Percentiles rank a stretch among this genome's conserved stretches.
Evolutionary conservation across 2,113 vertebrate species (phyloP).

Genomic region (Albula goreensis): DNA sequence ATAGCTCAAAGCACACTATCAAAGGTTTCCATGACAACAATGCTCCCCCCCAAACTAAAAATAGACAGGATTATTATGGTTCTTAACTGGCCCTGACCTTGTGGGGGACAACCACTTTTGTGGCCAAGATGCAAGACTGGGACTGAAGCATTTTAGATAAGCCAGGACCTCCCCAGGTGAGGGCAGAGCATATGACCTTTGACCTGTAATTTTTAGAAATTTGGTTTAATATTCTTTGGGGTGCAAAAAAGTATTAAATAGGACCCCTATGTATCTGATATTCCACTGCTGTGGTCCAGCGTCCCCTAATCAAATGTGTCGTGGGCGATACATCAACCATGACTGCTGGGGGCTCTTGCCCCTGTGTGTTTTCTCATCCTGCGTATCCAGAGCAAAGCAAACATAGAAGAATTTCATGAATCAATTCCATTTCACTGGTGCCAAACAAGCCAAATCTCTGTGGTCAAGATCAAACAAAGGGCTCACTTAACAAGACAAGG

Average conservation of each 20-base stretch:
- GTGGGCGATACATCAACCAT: not conserved
- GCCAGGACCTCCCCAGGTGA: not conserved
- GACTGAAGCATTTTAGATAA: not conserved
- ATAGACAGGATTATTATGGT: not conserved
- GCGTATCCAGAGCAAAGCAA: slow-evolving; percentile 47
- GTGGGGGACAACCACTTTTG: not conserved
- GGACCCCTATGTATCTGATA: not conserved
- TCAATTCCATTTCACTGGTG: slow-evolving; percentile 41
- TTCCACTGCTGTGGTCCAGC: slow-evolving; percentile 27
- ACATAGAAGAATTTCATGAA: slow-evolving; percentile 48
- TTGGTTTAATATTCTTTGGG: not conserved
- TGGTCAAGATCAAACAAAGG: slow-evolving; percentile 39
- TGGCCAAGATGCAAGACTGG: not conserved
- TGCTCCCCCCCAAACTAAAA: not conserved
- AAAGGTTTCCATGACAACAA: not conserved
- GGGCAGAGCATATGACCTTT: not conserved
- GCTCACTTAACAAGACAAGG: not conserved
- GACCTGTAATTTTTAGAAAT: not conserved
- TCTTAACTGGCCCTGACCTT: not conserved
- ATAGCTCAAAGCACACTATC: not conserved
- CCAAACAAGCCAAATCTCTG: slow-evolving; percentile 29
- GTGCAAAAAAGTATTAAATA: not conserved
- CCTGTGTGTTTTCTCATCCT: slow-evolving; percentile 51
- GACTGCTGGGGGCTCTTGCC: slow-evolving; percentile 18
- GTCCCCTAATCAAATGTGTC: not conserved